Evolutionary conservation across 1,140 invertebrate species (phyloP), one percentile per base, ranked within the genome.

Genomic region (Drosophila repletoides): DNA sequence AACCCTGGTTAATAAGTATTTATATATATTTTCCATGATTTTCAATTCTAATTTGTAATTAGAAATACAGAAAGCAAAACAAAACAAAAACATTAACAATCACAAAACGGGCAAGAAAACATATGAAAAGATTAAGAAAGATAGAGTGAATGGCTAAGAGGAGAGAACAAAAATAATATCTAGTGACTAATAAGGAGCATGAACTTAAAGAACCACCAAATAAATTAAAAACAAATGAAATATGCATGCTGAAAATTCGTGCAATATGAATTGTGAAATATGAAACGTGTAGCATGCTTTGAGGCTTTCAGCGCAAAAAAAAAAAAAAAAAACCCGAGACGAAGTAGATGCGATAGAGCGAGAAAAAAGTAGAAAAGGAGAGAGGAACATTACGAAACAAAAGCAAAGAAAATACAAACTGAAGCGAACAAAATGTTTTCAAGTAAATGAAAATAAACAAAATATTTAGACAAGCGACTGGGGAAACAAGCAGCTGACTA

Each of bases 171-270:
- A 6, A 6, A 6, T 28, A n/a, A n/a, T 49, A 21, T 48, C 17
- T 24, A 19, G 26, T 34, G 33, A 36, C 46, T 43, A 52, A 52
- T 61, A 46, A 43, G 28, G n/a, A 33, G 17, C 38, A n/a, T 9
- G 9, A 10, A 6, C 40, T 26, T 21, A 0, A 53, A 31, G 21
- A 36, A 4, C 31, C 38, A 28, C 17, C 58, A 55, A 59, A 53
- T 46, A 66, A 53, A 66, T 66, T 36, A 71, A 60, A 71, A 68
- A 36, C 55, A 72, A 55, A 72, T 72, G 46, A 72, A 72, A 72
- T 61, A 67, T 61, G 55, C 34, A 41, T 43, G 33, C 33, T 19
- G 7, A 15, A 55, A 65, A 52, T 36, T 59, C n/a, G 36, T 41
- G 43, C 58, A 41, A 41, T 41, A 41, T 59, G 5, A 29, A 67